phyloP scores from a whole-genome alignment of 2,113 vertebrate species.

The Aythya baeri region DNA sequence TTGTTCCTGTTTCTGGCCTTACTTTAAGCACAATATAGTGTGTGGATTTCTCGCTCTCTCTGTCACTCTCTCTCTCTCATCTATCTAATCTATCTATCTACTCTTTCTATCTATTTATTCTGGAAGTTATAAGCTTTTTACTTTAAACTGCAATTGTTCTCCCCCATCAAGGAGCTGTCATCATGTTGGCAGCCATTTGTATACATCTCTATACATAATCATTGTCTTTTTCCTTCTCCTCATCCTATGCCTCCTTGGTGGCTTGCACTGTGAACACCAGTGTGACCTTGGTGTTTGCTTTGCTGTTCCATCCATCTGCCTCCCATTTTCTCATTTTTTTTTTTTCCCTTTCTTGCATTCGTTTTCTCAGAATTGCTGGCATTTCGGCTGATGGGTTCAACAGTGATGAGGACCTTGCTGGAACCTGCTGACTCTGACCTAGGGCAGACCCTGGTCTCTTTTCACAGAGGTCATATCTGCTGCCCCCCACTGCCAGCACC shows the following conservation, averaged over 20 bases:
- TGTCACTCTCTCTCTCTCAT: no score
- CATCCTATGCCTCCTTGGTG: no score
- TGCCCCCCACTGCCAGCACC: no score
- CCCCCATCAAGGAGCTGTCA: background rate
- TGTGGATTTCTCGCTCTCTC: no score
- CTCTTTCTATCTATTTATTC: background rate
- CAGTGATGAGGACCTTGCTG: background rate
- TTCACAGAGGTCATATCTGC: background rate
- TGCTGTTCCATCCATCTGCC: no score
- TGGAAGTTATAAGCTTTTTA: background rate
- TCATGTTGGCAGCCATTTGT: background rate
- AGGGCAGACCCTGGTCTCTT: fast-evolving
- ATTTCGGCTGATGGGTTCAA: background rate
- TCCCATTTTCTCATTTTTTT: no score
- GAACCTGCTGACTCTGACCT: fast-evolving
- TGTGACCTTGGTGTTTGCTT: no score
- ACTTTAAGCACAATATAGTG: background rate
- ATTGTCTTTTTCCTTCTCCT: no score
- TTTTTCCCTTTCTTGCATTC: no score
- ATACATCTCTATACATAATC: background rate
- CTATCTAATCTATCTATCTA: no score
- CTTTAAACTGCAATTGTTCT: background rate
- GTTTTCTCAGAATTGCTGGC: background rate
- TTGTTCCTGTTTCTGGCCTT: background rate
- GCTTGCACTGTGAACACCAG: no score